A percentile compares a stretch with the other conserved stretches of the same genome.
Conservation (phyloP, 2,888 invertebrate species). For the Clostera curtula region DNA sequence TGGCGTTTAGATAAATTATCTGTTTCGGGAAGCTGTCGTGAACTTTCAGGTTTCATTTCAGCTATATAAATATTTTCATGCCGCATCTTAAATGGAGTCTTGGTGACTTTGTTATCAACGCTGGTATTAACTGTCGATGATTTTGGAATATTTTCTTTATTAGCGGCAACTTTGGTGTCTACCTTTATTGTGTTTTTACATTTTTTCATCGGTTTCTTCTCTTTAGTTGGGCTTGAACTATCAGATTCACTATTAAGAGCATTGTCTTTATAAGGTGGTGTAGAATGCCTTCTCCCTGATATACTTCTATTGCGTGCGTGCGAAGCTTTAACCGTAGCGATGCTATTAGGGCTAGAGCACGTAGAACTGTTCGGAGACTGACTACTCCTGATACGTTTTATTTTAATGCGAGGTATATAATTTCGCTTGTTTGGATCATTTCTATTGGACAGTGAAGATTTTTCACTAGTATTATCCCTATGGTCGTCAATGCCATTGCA, state of each 20-base stretch:
- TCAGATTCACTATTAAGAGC: slow-evolving; percentile 35
- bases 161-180: slow-evolving; percentile 24
- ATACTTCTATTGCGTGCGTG: slow-evolving; percentile 25
- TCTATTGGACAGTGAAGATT: slow-evolving; percentile 8
- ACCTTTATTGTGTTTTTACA: slow-evolving; percentile 27
- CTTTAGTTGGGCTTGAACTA: slow-evolving; percentile 26
- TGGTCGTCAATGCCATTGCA: slow-evolving; percentile 37
- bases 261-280: slow-evolving; percentile 31
- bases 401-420: slow-evolving; percentile 10
- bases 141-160: slow-evolving; percentile 53
- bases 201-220: slow-evolving; percentile 35
- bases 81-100: slow-evolving; percentile 25
- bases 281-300: slow-evolving; percentile 28
- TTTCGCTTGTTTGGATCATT: neutral
- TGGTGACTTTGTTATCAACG: slow-evolving; percentile 24
- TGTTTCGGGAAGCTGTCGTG: slow-evolving; percentile 19
- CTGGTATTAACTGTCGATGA: slow-evolving; percentile 26
- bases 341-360: slow-evolving; percentile 51
- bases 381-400: slow-evolving; percentile 25
- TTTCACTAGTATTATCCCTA: slow-evolving; percentile 18
- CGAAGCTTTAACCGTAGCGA: slow-evolving; percentile 45
- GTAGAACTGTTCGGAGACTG: slow-evolving; percentile 48
- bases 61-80: slow-evolving; percentile 37
- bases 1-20: slow-evolving; percentile 23
- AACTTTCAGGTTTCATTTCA: slow-evolving; percentile 30